Evolutionary conservation across 53 echinoderm and acorn worm species (phyloP).

Genomic region (Arbacia lixula): DNA sequence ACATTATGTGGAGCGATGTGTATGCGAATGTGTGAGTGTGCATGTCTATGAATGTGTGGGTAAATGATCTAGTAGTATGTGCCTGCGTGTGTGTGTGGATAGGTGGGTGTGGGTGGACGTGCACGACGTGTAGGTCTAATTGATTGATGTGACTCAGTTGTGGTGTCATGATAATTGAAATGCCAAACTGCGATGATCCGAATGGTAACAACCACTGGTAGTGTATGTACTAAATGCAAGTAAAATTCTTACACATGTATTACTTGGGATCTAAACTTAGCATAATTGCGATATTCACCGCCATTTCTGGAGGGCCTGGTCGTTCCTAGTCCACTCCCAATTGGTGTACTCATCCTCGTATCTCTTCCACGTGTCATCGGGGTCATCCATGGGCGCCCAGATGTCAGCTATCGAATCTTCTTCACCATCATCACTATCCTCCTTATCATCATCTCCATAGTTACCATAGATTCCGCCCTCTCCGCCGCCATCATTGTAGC

Average conservation of each 20-base stretch:
- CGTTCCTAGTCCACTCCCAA: conserved; percentile 5
- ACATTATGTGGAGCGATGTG: no score
- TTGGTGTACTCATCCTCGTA: conserved; percentile 22
- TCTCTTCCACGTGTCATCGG: conserved; percentile 15
- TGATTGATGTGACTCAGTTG: no score
- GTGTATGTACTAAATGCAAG: background rate
- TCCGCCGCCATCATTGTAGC: no score
- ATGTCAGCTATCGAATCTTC: conserved; percentile 32
- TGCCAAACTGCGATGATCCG: no score
- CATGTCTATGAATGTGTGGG: no score
- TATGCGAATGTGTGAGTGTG: no score
- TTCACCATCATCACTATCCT: background rate
- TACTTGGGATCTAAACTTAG: background rate
- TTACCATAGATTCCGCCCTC: background rate
- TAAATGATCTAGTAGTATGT: no score
- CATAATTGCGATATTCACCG: background rate
- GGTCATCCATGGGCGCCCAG: background rate
- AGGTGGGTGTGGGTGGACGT: no score
- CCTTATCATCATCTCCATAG: background rate
- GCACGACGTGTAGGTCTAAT: no score
- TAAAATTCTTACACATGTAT: background rate
- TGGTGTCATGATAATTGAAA: no score
- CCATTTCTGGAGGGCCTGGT: conserved; percentile 5
- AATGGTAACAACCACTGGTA: background rate
- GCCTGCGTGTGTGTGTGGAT: no score